Evolutionary conservation across 1,140 invertebrate genomes (phyloP), one percentile per base, ranked within the genome.

Genomic region (Hylaeus volcanicus): DNA sequence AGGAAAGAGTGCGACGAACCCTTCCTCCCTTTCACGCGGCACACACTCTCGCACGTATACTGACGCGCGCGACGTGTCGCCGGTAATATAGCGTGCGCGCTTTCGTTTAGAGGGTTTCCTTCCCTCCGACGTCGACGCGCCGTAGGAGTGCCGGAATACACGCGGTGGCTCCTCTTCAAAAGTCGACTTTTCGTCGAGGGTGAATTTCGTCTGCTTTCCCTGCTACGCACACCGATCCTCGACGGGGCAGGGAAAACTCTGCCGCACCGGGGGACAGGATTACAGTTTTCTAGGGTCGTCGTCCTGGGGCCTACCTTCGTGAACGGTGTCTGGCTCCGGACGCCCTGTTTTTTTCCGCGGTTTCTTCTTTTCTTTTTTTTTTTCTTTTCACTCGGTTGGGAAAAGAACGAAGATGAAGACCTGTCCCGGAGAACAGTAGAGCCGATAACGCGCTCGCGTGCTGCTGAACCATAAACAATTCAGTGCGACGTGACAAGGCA

Each of bases 61-160:
- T 15, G 51, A 68, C 60, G 64, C 61, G 61, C 61, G 26, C 68
- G 76, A 71, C 84, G 76, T 81, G 72, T 86, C 76, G 74, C 55
- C 81, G 77, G 60, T 85, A 81, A 85, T 82, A 85, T 68, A 74
- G 60, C 70, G 71, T 79, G 77, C 82, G 79, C 85, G 77, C 70
- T 86, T 86, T 78, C 81, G 84, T 86, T 87, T 86, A 74, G 74
- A 87, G 84, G 85, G 85, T 83, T 87, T 87, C 85, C 9, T 83
- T 87, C 84, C 81, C 84, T 86, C 75, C 78, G 69, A 75, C 76
- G 81, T 53, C 45, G 61, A 55, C 60, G 68, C 70, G 75, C 43
- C 55, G 72, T 55, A 73, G 51, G 60, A 64, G 77, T 66, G 77
- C 76, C 56, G 58, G 45, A 51, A 71, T 60, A 74, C 74, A 84